A percentile compares a stretch with the other conserved stretches of the same genome.
Conservation (phyloP, 2,113 vertebrate genomes). For the Coryphaenoides rupestris region DNA sequence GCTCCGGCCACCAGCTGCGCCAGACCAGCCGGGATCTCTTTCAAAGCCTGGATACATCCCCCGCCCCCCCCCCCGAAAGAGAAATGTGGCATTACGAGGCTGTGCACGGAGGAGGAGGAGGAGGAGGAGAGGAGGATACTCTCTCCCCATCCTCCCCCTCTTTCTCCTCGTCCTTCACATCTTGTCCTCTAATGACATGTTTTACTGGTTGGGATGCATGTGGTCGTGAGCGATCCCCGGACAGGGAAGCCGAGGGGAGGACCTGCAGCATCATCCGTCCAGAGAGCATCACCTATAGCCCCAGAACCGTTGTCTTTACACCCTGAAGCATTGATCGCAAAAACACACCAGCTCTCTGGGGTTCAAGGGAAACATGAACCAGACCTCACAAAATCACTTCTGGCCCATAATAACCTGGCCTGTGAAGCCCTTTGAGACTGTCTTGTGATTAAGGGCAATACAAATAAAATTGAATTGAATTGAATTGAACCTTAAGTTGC, state of each 20-base stretch:
- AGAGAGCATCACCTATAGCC: slow-evolving; percentile 27
- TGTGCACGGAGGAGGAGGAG: slow-evolving; percentile 59
- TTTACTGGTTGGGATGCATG: slow-evolving; percentile 64
- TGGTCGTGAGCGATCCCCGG: slow-evolving; percentile 51
- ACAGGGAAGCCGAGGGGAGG: slow-evolving; percentile 19
- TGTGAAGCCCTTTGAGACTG: no score
- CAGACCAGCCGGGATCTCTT: slow-evolving; percentile 68
- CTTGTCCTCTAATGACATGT: slow-evolving; percentile 29
- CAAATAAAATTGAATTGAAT: no score
- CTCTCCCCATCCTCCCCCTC: slow-evolving; percentile 32
- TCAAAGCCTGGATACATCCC: slow-evolving; percentile 55
- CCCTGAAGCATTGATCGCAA: slow-evolving; percentile 41
- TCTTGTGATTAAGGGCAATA: no score
- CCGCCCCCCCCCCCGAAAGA: slow-evolving; percentile 54
- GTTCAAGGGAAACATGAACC: slow-evolving; percentile 41
- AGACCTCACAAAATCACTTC: no score
- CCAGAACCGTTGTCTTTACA: slow-evolving; percentile 46
- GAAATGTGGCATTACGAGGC: slow-evolving; percentile 74
- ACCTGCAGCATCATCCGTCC: slow-evolving; percentile 19
- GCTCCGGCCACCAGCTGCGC: slow-evolving; percentile 75
- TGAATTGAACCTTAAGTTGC: no score
- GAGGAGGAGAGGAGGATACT: slow-evolving; percentile 65
- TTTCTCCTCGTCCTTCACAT: slow-evolving; percentile 31
- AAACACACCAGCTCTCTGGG: slow-evolving; percentile 18
- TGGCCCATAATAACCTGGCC: no score